A percentile compares a stretch with the other conserved stretches of the same genome.
phyloP scores from a whole-genome alignment of 2,113 vertebrate species.

The Tachycineta bicolor region DNA sequence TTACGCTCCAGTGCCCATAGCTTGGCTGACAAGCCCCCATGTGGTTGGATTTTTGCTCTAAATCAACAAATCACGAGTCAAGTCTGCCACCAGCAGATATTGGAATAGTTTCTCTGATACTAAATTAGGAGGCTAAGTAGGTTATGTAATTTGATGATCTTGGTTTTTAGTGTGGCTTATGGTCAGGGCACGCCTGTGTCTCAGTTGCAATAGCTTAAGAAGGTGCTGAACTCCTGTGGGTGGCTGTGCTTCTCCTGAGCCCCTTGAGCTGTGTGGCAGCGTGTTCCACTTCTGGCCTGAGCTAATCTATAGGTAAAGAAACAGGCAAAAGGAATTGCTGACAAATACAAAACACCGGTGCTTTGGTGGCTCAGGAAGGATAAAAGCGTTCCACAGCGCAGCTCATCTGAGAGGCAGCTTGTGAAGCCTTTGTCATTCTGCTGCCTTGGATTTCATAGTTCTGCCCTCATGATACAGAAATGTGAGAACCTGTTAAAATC shows the following conservation, averaged over 20 bases:
- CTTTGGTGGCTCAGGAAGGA: not conserved
- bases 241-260: not conserved
- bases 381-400: not conserved
- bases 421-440: not conserved
- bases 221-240: not conserved
- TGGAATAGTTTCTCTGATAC: not conserved
- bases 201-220: conserved; percentile 5
- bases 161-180: conserved; percentile 15
- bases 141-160: conserved; percentile 36
- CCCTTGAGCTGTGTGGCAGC: not conserved
- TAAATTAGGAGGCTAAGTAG: conserved; percentile 30
- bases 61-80: not conserved
- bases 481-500: not conserved
- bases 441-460: not conserved
- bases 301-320: not conserved
- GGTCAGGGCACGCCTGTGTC: not conserved
- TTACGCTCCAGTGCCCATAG: not conserved
- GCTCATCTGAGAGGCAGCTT: not conserved
- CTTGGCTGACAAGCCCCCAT: not conserved
- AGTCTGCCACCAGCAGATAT: not conserved
- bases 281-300: not conserved
- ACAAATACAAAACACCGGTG: not conserved
- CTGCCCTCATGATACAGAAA: not conserved
- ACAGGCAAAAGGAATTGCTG: not conserved
- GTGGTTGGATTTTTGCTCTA: not conserved